Base-by-base conservation (phyloP, 1,140 invertebrate genomes). In the Onthophagus taurus region DNA sequence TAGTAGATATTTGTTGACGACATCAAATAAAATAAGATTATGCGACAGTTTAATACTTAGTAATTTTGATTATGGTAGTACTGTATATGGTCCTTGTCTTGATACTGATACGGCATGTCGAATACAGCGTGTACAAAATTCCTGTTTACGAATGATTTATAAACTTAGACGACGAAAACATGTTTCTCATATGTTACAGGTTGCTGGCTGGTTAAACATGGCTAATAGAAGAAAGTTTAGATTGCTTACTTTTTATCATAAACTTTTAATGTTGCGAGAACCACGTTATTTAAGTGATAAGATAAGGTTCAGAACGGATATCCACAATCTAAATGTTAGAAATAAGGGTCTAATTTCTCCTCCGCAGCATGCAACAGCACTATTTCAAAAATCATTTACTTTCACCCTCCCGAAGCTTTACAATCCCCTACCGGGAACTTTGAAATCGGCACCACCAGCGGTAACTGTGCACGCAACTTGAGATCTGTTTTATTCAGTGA, bases 111-210 rank as follows among this genome's bases (percentile, higher is more conserved):
- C 6, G 5, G 5, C 11, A 11, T 12, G 19, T 4, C 19, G 36
- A 8, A 21, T 38, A 4, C 36, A 38, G 12, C 7, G 8, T 13
- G 16, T 38, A 3, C 19, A 38, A 38, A 38, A 38, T 16, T 13
- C 36, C 12, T 38, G 36, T 24, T 11, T 38, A 12, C 9, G 36
- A 16, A 23, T 38, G 20, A 38, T 38, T n/a, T 38, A 38, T 14
- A 12, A 21, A 8, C 20, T 23, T 3, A 13, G 3, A 9, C 20
- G 19, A 6, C 13, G 8, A 12, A 18, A 38, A 38, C 36, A 38
- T 26, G 24, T 38, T 12, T 23, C 17, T 4, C 36, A 38, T 23
- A 38, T n/a, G n/a, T n/a, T 38, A n/a, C 3, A 3, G 3, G 23
- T 23, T 3, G 18, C 21, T 20, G 36, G 19, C 13, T 38, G 36